phyloP scores from a whole-genome alignment of 2,113 vertebrate species.

The Picathartes gymnocephalus region DNA sequence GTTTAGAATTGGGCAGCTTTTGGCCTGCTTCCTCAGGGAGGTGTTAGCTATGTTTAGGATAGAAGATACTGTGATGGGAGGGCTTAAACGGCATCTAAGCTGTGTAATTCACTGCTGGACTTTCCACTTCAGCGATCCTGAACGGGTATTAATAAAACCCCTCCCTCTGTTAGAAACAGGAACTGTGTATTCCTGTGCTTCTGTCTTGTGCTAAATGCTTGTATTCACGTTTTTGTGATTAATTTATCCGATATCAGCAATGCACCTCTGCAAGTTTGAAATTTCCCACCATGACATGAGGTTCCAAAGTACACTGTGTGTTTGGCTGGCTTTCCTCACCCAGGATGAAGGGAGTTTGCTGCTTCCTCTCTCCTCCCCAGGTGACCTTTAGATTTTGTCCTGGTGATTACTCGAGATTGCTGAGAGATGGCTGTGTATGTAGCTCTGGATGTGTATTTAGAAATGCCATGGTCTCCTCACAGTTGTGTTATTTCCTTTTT shows the following conservation, averaged over 20 bases:
- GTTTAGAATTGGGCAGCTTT: background rate
- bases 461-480: background rate
- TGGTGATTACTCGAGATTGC: background rate
- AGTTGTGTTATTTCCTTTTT: background rate
- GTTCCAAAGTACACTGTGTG: background rate
- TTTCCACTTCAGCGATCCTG: background rate
- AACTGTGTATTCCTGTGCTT: background rate
- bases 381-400: background rate
- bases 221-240: background rate
- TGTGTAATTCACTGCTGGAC: background rate
- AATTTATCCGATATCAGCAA: background rate
- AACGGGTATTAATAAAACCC: background rate
- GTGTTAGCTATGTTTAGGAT: background rate
- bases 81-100: background rate
- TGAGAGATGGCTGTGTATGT: background rate
- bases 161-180: background rate
- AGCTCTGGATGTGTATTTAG: background rate
- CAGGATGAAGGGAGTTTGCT: background rate
- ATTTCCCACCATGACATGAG: fast-evolving
- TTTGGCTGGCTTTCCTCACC: background rate
- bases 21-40: background rate
- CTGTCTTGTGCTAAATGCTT: background rate
- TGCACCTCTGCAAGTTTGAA: background rate
- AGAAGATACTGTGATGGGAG: background rate
- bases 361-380: background rate